Conservation (phyloP, 2,797 vertebrate genomes). For the Telmatherina bonti region DNA sequence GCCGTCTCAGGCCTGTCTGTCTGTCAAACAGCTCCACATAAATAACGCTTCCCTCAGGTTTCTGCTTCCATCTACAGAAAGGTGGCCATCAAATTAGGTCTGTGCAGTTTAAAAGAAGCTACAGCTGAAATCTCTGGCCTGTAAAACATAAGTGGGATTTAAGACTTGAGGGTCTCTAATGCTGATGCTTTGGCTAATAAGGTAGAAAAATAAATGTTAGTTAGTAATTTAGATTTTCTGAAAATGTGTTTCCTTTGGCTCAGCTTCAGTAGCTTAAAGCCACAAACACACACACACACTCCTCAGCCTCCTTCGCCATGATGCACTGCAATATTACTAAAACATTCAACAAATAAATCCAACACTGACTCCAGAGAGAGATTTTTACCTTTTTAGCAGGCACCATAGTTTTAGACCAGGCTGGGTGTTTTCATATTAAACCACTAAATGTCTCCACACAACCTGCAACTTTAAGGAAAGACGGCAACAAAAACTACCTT, state of each 20-base stretch:
- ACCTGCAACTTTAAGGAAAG: background rate
- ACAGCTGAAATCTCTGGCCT: slow-evolving; percentile 21
- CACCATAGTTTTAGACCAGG: background rate
- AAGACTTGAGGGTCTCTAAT: background rate
- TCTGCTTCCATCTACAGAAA: slow-evolving; percentile 29
- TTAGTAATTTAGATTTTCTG: background rate
- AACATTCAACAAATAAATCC: background rate
- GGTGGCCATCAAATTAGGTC: slow-evolving; percentile 29
- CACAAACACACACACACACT: background rate
- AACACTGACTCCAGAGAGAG: background rate
- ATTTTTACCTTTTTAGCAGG: background rate
- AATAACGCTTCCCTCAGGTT: slow-evolving; percentile 43
- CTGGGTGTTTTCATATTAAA: background rate
- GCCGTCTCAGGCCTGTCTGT: slow-evolving; percentile 63
- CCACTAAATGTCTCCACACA: background rate
- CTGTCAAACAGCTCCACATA: slow-evolving; percentile 60
- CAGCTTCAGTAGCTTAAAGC: background rate
- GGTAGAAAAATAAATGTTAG: background rate
- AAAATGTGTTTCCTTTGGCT: background rate
- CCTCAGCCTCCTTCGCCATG: background rate
- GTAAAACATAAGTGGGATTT: slow-evolving; percentile 14
- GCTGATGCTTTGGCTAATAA: no score
- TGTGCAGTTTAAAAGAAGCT: slow-evolving; percentile 7
- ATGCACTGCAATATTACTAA: background rate
- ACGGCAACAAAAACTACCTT: background rate